Evolutionary conservation across 2,113 vertebrate species (phyloP), one percentile per base, ranked within the genome.

Genomic region (Ameiurus melas): DNA sequence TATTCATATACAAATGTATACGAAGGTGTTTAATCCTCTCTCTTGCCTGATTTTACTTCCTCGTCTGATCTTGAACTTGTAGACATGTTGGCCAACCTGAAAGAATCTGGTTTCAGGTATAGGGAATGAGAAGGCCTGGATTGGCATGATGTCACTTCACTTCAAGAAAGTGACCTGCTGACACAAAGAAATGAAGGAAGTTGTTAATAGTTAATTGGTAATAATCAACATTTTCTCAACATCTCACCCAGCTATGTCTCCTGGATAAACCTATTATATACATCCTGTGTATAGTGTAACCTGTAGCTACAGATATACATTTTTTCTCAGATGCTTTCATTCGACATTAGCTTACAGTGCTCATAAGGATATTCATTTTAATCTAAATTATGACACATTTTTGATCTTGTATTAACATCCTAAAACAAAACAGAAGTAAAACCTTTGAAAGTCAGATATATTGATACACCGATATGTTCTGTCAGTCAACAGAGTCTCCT

Each of bases 1-100:
- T 30, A 36, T 58, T 33, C 12, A 22, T 22, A 36, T 36, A 60
- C 3, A 19, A 80, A 55, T 60, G 55, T 82, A 33, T 36, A 70
- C 53, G 10, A 64, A 84, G 12, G 16, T 43, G 5, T 81, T 68
- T 36, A 47, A 25, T 80, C 43, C 13, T 22, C 12, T 53, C 94
- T 53, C 94, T 92, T 93, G 97, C 97, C 96, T 96, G 91, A 87
- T 92, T 66, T 93, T 95, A 92, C 88, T 92, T 89, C 97, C 96
- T 17, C 95, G 95, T 88, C 92, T 95, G 92, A 99, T 96, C 91
- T 94, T 96, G 91, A 98, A 97, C 82, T 97, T 97, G 93, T 96
- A 98, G 66, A 98, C 93, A 0, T 85, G 90, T 71, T 88, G 17
- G 51, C 95, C 96, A 19, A 95, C 95, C n/a, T 94, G 96, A 90